Conservation (phyloP, 2,888 invertebrate genomes). For the Pseudeuparius sepicola region DNA sequence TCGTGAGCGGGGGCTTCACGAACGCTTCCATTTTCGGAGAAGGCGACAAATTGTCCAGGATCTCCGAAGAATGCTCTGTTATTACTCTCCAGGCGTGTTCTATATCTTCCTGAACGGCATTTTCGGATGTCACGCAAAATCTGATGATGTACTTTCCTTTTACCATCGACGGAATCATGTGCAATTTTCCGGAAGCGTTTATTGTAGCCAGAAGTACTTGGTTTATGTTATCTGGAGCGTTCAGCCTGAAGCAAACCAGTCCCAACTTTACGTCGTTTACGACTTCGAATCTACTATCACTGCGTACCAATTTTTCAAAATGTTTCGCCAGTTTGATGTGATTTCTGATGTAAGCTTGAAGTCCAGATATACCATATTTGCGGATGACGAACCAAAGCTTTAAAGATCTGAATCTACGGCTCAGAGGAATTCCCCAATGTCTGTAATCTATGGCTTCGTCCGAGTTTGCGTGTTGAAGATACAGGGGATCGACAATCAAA, state of each 20-base stretch:
- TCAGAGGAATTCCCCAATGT: constrained; percentile 83
- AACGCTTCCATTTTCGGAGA: constrained; percentile 36
- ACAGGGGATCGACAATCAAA: constrained; percentile 77
- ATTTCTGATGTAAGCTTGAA: constrained; percentile 76
- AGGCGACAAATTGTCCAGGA: constrained; percentile 42
- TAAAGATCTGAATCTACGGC: constrained; percentile 71
- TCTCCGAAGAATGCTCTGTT: constrained; percentile 48
- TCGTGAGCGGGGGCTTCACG: constrained; percentile 41
- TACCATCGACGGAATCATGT: constrained; percentile 77
- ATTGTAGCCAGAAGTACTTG: constrained; percentile 66
- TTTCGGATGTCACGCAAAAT: constrained; percentile 73
- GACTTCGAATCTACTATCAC: constrained; percentile 65
- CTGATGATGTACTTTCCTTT: constrained; percentile 62
- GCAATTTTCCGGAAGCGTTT: constrained; percentile 73
- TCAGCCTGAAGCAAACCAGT: constrained; percentile 67
- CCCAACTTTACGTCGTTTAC: constrained; percentile 66
- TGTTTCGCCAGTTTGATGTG: constrained; percentile 68
- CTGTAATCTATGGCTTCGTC: constrained; percentile 60
- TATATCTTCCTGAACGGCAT: constrained; percentile 64
- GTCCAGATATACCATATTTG: constrained; percentile 68
- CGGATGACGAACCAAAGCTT: constrained; percentile 84
- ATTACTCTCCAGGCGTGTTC: constrained; percentile 56
- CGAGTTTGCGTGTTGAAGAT: constrained; percentile 72
- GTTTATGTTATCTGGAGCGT: constrained; percentile 58
- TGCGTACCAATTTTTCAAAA: constrained; percentile 58